phyloP scores from a whole-genome alignment of 2,888 invertebrate species.

The Trichacis sp. region DNA sequence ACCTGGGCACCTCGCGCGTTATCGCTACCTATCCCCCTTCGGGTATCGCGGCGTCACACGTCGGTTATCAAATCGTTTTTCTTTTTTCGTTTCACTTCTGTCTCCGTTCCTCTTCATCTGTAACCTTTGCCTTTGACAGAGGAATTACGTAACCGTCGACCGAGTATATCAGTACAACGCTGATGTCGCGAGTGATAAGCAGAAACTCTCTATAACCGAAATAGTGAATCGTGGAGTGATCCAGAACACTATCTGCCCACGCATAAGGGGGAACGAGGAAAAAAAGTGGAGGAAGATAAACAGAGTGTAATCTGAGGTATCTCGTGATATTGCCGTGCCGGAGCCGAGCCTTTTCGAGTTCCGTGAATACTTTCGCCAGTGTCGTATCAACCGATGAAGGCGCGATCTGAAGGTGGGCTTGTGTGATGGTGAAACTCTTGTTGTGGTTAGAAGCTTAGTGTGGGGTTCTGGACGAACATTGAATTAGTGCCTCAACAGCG shows the following conservation, averaged over 20 bases:
- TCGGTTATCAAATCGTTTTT: no score
- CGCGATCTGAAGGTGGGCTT: no score
- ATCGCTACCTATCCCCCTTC: no score
- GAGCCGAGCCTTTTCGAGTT: conserved; percentile 13
- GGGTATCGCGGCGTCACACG: no score
- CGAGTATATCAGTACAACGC: no score
- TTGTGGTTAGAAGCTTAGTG: neutral
- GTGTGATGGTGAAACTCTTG: neutral
- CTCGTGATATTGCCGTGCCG: conserved; percentile 14
- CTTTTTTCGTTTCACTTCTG: no score
- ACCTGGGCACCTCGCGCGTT: no score
- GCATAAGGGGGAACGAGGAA: conserved; percentile 17
- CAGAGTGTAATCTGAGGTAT: conserved; percentile 12
- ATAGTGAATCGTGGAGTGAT: conserved; percentile 9
- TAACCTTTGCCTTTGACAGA: neutral
- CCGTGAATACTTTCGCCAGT: conserved; percentile 19
- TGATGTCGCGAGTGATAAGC: neutral
- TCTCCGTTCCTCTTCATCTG: no score
- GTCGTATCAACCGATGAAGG: neutral
- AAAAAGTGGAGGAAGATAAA: conserved; percentile 17
- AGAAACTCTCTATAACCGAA: no score
- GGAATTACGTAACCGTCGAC: neutral
- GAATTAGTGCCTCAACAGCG: no score
- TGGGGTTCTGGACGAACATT: no score
- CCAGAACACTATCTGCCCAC: conserved; percentile 13